Evolutionary conservation across 2,113 vertebrate genomes (phyloP).

Genomic region (Peromyscus californicus): DNA sequence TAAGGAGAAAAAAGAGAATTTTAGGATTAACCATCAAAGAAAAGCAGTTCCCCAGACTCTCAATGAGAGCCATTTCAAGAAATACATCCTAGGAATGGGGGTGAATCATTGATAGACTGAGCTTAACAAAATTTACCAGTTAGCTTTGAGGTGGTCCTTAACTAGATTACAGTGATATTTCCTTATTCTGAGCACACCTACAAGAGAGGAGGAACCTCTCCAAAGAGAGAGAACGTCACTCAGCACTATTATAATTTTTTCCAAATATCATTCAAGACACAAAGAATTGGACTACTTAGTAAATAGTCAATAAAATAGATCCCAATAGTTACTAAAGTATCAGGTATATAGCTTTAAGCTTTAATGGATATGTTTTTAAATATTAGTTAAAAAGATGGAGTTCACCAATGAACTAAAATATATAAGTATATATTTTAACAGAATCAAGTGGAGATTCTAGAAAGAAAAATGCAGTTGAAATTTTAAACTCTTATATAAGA

Average conservation of each 20-base stretch:
- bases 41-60: background rate
- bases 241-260: background rate
- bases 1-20: background rate
- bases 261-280: background rate
- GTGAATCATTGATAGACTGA: background rate
- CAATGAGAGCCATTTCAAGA: background rate
- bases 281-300: background rate
- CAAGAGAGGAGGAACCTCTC: background rate
- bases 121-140: slow-evolving; percentile 20
- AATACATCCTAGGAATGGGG: background rate
- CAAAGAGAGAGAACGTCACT: background rate
- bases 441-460: background rate
- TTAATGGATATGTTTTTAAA: background rate
- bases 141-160: background rate
- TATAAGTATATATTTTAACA: background rate
- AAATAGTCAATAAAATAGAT: background rate
- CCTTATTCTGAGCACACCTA: background rate
- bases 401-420: background rate
- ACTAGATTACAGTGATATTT: background rate
- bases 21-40: background rate
- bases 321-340: background rate
- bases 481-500: background rate
- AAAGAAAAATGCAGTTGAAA: background rate
- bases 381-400: background rate
- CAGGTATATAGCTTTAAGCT: background rate